Evolutionary conservation across 2,888 invertebrate species (phyloP), one percentile per base, ranked within the genome.

Genomic region (Apamea epomidion): DNA sequence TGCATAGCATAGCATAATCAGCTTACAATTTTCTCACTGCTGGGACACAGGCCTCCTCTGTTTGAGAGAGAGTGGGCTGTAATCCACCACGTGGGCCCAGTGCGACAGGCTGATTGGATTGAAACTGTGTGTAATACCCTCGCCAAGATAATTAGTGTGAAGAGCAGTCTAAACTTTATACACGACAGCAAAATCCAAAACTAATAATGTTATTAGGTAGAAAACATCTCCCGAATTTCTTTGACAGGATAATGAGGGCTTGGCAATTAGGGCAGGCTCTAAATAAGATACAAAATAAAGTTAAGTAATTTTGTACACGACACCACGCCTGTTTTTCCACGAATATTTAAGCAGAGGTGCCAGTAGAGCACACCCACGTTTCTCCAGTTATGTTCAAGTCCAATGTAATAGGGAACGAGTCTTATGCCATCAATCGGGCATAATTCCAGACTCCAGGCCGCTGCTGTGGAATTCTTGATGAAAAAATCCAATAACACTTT

Each of bases 91-190:
- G 54, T 21, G 54, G 7, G 2, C 54, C 54, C 2, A 21, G 7
- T 54, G 18, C 51, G n/a, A 58, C n/a, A 54, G 60, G n/a, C n/a
- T n/a, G 12, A n/a, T 12, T n/a, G 12, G 5, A 37, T 37, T 37
- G 4, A 67, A 67, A 4, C 37, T 25, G 64, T 21, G 29, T 18
- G 21, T 64, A 32, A 64, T 32, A 25, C 8, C n/a, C 68, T 18
- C 10, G 42, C 58, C 65, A 45, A 37, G 16, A 18, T 65, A 82
- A 76, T 82, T 72, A 72, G 18, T 51, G 37, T 32, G 58, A 16
- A n/a, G n/a, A n/a, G 48, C 48, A 60, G 18, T 76, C n/a, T 32
- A 29, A 74, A 51, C 62, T 64, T 68, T 72, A 12, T 37, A 76
- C 51, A 48, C 37, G 62, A 70, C 29, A 78, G 58, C 64, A 42